phyloP scores from a whole-genome alignment of 2,888 invertebrate species.

The Ceratothoa steindachneri region DNA sequence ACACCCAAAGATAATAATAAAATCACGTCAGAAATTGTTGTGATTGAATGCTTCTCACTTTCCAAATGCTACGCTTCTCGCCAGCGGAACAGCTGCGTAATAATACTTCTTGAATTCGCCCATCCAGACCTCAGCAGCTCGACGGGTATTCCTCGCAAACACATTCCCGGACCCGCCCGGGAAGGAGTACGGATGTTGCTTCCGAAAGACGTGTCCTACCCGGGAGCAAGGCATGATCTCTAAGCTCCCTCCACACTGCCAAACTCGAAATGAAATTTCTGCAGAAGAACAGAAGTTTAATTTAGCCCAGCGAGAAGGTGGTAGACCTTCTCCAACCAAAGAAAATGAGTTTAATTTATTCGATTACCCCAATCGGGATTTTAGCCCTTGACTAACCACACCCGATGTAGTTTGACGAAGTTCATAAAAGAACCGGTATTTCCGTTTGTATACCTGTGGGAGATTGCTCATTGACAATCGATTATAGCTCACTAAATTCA shows the following conservation, averaged over 20 bases:
- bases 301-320: neutral
- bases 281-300: conserved; percentile 46
- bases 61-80: conserved; percentile 81
- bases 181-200: conserved; percentile 97
- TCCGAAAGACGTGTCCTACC: conserved; percentile 75
- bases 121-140: conserved; percentile 99
- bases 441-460: too few relatives aligned
- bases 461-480: too few relatives aligned
- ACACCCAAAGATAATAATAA: too few relatives aligned
- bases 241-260: conserved; percentile 95
- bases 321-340: too few relatives aligned
- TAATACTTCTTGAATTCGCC: conserved; percentile 96
- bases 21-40: too few relatives aligned
- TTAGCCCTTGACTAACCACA: too few relatives aligned
- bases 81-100: conserved; percentile 84
- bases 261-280: conserved; percentile 80
- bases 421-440: too few relatives aligned
- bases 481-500: too few relatives aligned
- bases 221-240: conserved; percentile 97
- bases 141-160: conserved; percentile 55
- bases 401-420: too few relatives aligned
- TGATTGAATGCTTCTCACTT: too few relatives aligned
- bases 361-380: neutral
- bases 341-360: too few relatives aligned
- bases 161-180: conserved; percentile 96